phyloP scores from a whole-genome alignment of 2,113 vertebrate species.

The Eira barbara region DNA sequence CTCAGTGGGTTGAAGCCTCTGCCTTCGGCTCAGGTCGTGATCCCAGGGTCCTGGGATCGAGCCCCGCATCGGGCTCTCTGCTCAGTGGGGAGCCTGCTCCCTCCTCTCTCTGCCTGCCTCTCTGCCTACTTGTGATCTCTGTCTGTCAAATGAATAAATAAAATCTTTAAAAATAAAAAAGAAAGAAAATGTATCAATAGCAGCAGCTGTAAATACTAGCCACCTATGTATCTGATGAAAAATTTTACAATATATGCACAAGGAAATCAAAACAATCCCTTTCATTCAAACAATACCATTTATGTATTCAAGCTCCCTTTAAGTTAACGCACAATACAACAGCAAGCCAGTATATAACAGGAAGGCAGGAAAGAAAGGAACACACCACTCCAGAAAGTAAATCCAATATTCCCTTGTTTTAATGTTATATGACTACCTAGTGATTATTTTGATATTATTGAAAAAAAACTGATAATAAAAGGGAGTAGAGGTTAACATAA shows the following conservation, averaged over 20 bases:
- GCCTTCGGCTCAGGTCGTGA: too few relatives aligned
- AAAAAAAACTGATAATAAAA: neutral
- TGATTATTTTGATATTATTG: neutral
- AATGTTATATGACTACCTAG: neutral
- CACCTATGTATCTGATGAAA: neutral
- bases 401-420: neutral
- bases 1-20: too few relatives aligned
- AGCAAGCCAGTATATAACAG: neutral
- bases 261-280: neutral
- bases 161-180: too few relatives aligned
- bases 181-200: neutral
- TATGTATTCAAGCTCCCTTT: neutral
- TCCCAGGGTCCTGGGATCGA: too few relatives aligned
- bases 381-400: neutral
- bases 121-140: too few relatives aligned
- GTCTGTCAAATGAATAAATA: too few relatives aligned
- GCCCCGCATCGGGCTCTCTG: too few relatives aligned
- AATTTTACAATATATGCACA: neutral
- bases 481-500: constrained; percentile 4
- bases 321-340: neutral
- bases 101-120: too few relatives aligned
- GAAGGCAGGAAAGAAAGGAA: neutral
- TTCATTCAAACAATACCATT: neutral
- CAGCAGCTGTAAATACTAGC: neutral
- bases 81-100: too few relatives aligned